Evolutionary conservation across 2,888 invertebrate species (phyloP), one percentile per base, ranked within the genome.

Genomic region (Venustoraphidia nigricollis): DNA sequence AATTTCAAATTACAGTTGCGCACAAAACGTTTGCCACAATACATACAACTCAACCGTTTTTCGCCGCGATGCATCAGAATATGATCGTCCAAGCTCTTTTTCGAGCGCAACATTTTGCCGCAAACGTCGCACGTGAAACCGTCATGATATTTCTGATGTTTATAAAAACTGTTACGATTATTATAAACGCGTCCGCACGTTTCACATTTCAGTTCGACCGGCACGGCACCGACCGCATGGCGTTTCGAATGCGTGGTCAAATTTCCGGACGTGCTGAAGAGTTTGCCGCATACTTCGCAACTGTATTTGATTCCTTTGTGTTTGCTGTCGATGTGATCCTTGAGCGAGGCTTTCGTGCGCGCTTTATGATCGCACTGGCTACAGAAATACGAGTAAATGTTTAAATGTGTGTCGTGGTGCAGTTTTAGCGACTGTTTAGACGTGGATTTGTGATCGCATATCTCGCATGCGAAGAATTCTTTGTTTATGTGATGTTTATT

Each of bases 381-480:
- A 14, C 71, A 71, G 0, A 65, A 63, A 36, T 66, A 70, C 47
- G 59, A 57, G 2, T 58, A 55, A 6, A 51, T 52, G 14, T 49
- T 54, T 42, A 41, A 49, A 45, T 51, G 52, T 38, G 44, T 51
- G 37, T 37, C 54, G 47, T 36, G 50, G 42, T 51, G 56, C 27
- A 51, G 50, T 44, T 44, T 51, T 9, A 52, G 52, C 11, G 51
- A 46, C 40, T 45, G 36, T 35, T 9, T 44, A 50, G 10, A 51
- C 40, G 47, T 43, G 13, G 42, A 66, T 58, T 66, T 65, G 51
- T 65, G 60, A 54, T 65, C 65, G 57, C 66, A 66, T 52, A 65
- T 64, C 53, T 64, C 64, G 54, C 66, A 66, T 57, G 65, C 64
- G 53, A 62, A 66, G 10, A 43, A 43, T 57, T 66, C 65, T 55